Base-by-base conservation (phyloP, 2,888 invertebrate species). In the Chouioia cunea region DNA sequence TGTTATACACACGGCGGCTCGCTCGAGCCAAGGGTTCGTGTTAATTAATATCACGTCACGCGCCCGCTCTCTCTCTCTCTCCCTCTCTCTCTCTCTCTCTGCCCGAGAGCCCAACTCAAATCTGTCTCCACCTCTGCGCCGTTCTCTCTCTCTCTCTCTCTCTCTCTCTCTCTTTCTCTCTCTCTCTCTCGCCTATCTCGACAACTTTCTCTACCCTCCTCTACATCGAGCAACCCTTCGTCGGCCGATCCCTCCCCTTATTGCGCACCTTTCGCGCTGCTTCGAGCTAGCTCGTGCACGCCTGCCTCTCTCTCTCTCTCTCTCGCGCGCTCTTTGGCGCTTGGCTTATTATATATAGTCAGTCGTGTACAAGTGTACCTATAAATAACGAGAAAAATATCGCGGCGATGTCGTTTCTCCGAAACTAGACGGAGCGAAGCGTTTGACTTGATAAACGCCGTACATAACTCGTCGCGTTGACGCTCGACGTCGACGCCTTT, bases 41-140 rank as follows among this genome's bases (percentile, higher is more conserved):
- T 84, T 84, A 84, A 84, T 84, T 84, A 84, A 84, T 84, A 84
- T 84, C 84, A 83, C 84, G 84, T 84, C 84, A 84, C 81, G 79
- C 80, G 82, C 81, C 80, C 81, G 79, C 80, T 81, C 80, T 79
- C 79, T 79, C 78, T n/a, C n/a, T n/a, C n/a, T n/a, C n/a, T n/a
- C n/a, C n/a, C n/a, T n/a, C n/a, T n/a, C n/a, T n/a, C n/a, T n/a
- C n/a, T n/a, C n/a, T n/a, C n/a, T n/a, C n/a, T n/a, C n/a, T n/a
- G n/a, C n/a, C n/a, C n/a, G n/a, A n/a, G n/a, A n/a, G n/a, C 80
- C 78, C 79, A 74, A 78, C 80, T 81, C 76, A 81, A 82, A 81
- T 83, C 79, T 81, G 80, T 82, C 82, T 74, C 76, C 76, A 60
- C 60, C 71, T 74, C 73, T 65, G 69, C 59, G 65, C 72, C 65